Evolutionary conservation across 37 sponge, comb jelly and placozoan genomes (phyloP).

Genomic region (Geodia barretti): DNA sequence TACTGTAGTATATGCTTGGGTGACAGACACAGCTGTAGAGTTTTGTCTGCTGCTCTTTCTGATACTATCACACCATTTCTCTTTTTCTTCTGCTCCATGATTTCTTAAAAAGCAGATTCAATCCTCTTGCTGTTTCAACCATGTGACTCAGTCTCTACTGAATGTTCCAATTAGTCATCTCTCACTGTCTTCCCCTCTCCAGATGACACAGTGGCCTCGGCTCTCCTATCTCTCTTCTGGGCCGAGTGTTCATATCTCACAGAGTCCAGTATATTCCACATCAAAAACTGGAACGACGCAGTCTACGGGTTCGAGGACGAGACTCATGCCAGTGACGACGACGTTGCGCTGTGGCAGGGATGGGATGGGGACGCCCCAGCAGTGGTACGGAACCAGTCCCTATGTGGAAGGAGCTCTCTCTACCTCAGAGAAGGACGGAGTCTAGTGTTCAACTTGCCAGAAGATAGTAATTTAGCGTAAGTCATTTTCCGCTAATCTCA

Average conservation of each 20-base stretch:
- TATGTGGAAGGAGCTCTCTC: constrained; percentile 61
- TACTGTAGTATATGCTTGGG: too few species aligned
- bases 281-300: constrained; percentile 22
- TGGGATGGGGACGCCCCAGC: constrained; percentile 28
- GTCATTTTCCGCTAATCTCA: too few species aligned
- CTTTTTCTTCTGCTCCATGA: too few species aligned
- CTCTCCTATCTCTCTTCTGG: constrained; percentile 22
- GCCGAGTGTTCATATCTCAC: constrained; percentile 37
- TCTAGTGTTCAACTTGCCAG: neutral
- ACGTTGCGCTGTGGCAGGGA: constrained; percentile 8
- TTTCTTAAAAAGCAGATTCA: too few species aligned
- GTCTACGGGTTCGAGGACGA: constrained; percentile 30
- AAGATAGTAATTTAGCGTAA: neutral
- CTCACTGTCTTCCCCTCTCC: too few species aligned
- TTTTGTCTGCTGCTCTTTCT: too few species aligned
- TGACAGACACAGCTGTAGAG: too few species aligned
- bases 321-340: neutral
- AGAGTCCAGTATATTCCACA: constrained; percentile 9
- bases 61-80: too few species aligned
- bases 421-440: constrained; percentile 9
- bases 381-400: constrained; percentile 31
- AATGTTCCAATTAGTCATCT: too few species aligned
- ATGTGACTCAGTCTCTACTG: too few species aligned
- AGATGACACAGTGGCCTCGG: constrained; percentile 7
- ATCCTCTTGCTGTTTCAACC: too few species aligned